A percentile compares a stretch with the other conserved stretches of the same genome.
These are phyloP conservation scores for Drosophila tripunctata DNA, from an alignment of 2,888 invertebrate species.

Conservation along the genomic window DNA sequence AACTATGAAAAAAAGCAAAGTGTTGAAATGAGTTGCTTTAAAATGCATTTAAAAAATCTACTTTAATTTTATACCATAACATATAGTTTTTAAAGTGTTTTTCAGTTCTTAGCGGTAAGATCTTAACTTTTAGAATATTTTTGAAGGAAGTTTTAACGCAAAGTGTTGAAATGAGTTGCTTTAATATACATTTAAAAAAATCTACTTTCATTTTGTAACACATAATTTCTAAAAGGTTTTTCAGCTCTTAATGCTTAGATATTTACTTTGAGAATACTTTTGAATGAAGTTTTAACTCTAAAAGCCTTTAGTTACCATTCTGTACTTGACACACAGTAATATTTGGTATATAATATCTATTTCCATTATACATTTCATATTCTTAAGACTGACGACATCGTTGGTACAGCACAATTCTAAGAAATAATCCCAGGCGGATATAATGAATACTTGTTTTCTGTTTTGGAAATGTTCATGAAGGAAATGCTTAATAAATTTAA, in stretches of 20 bases:
- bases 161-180: not conserved
- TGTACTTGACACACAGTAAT: no score
- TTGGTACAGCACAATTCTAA: slow-evolving; percentile 21
- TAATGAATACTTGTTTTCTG: slow-evolving; percentile 21
- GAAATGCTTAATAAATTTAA: slow-evolving; percentile 30
- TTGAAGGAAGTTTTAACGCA: not conserved
- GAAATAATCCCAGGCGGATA: slow-evolving; percentile 41
- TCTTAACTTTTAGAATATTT: no score
- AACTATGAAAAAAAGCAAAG: not conserved
- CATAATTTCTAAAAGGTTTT: no score
- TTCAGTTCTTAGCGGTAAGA: no score
- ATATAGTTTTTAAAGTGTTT: no score
- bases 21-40: not conserved
- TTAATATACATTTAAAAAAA: not conserved
- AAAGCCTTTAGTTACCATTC: no score
- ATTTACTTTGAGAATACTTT: no score
- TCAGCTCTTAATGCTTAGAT: no score
- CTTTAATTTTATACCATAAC: no score
- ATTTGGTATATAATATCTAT: no score
- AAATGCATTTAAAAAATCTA: no score
- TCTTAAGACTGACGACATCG: slow-evolving; percentile 2
- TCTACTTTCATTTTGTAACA: no score
- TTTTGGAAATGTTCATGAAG: slow-evolving; percentile 26
- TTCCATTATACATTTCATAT: not conserved
- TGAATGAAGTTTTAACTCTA: not conserved